Conservation (phyloP, 2,797 vertebrate species). For the Xerus rutilus region DNA sequence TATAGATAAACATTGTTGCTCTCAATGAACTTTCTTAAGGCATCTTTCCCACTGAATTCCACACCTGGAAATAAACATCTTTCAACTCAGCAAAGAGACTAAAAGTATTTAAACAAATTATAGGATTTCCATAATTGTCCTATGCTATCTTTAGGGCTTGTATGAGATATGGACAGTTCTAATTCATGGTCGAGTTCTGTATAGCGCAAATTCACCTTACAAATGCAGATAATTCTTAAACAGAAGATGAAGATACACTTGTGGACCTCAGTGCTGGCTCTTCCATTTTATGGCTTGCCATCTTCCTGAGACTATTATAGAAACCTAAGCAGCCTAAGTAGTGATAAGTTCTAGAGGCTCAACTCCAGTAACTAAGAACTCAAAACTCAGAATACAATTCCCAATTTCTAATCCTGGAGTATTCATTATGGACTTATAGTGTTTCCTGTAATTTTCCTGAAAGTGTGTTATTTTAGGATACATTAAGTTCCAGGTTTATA, state of each 20-base stretch:
- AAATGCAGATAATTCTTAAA: conserved; percentile 34
- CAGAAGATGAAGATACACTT: conserved; percentile 11
- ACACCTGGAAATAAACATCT: neutral
- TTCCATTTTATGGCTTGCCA: neutral
- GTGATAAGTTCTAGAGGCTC: neutral
- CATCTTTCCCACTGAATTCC: neutral
- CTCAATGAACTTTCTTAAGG: conserved; percentile 28
- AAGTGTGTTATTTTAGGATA: conserved; percentile 36
- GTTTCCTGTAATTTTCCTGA: neutral
- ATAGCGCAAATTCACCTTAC: neutral
- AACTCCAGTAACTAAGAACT: neutral
- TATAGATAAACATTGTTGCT: conserved; percentile 17
- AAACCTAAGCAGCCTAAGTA: neutral
- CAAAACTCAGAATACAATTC: neutral
- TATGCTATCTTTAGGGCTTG: conserved; percentile 29
- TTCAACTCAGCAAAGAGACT: conserved; percentile 9
- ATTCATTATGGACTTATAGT: neutral
- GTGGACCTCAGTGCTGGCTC: neutral
- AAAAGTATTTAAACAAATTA: conserved; percentile 28
- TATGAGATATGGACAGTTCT: neutral
- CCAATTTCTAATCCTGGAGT: neutral
- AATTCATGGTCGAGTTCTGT: neutral
- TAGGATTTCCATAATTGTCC: neutral
- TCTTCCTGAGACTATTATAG: neutral
- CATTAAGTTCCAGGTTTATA: conserved; percentile 22